A percentile compares a stretch with the other conserved stretches of the same genome.
Conservation (phyloP, 1,140 invertebrate genomes). For the Hycleus cichorii region DNA sequence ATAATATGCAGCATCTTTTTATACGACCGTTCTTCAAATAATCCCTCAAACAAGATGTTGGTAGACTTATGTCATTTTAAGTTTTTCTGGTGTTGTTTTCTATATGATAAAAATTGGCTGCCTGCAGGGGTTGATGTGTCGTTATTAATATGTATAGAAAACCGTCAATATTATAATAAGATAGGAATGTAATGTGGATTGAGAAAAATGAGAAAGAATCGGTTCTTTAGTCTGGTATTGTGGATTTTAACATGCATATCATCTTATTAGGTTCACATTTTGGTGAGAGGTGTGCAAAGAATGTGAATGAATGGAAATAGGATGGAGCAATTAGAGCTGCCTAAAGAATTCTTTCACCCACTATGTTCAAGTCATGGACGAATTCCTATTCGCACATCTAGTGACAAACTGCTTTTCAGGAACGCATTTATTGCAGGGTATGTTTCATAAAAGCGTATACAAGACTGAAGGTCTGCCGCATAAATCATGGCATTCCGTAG, state of each 20-base stretch:
- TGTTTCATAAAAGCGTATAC: constrained; percentile 12
- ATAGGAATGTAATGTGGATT: background rate
- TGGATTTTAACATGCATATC: constrained; percentile 8
- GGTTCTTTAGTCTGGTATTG: background rate
- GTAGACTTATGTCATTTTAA: too few relatives aligned
- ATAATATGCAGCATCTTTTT: too few relatives aligned
- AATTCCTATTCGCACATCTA: constrained; percentile 21
- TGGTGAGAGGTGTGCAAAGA: constrained; percentile 16
- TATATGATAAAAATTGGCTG: too few relatives aligned
- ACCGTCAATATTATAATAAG: constrained; percentile 10
- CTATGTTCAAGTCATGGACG: constrained; percentile 15
- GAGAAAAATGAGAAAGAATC: background rate
- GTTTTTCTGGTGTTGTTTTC: too few relatives aligned
- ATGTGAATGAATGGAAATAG: constrained; percentile 23
- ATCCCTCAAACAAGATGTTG: too few relatives aligned
- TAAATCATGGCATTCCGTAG: constrained; percentile 19
- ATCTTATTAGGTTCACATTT: constrained; percentile 23
- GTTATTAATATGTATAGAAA: constrained; percentile 14
- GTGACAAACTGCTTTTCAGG: constrained; percentile 22
- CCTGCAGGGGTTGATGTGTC: background rate
- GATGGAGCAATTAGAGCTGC: constrained; percentile 20
- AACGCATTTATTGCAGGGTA: constrained; percentile 23
- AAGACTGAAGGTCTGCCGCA: constrained; percentile 7
- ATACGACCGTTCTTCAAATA: too few relatives aligned
- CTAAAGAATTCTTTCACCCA: constrained; percentile 24